phyloP scores from a whole-genome alignment of 2,888 invertebrate genomes.

The Drosophila paranaensis region DNA sequence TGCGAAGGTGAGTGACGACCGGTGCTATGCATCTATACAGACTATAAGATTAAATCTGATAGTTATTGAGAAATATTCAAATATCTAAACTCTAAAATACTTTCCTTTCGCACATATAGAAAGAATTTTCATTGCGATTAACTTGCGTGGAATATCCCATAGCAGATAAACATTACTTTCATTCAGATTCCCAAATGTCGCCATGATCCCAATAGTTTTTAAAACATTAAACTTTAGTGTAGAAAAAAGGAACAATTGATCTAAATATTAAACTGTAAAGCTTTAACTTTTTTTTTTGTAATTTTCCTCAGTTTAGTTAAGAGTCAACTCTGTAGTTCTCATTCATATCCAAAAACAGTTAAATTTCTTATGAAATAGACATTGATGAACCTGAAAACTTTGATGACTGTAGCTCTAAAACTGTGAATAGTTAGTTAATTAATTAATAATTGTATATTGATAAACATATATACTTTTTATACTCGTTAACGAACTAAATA shows the following conservation, averaged over 20 bases:
- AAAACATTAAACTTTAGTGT: background rate
- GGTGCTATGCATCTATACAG: background rate
- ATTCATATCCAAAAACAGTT: background rate
- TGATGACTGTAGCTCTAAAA: background rate
- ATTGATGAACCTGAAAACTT: background rate
- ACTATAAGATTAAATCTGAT: background rate
- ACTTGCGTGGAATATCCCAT: background rate
- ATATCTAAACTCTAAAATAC: too few relatives aligned
- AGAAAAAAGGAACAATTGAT: background rate
- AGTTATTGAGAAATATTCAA: too few relatives aligned
- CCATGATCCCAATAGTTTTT: background rate
- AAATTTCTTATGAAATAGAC: background rate
- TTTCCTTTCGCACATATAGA: too few relatives aligned
- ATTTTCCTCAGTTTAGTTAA: background rate
- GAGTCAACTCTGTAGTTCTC: background rate
- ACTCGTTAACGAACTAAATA: too few relatives aligned
- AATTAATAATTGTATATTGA: too few relatives aligned
- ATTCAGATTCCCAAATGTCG: background rate
- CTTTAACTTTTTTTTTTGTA: background rate
- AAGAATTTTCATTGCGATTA: too few relatives aligned
- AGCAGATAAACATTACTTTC: background rate
- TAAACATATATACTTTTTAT: too few relatives aligned
- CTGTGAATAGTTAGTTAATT: too few relatives aligned
- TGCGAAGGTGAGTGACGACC: constrained; percentile 72
- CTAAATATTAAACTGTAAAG: background rate